Conservation (phyloP, 2,113 vertebrate genomes). For the Urocitellus parryii region DNA sequence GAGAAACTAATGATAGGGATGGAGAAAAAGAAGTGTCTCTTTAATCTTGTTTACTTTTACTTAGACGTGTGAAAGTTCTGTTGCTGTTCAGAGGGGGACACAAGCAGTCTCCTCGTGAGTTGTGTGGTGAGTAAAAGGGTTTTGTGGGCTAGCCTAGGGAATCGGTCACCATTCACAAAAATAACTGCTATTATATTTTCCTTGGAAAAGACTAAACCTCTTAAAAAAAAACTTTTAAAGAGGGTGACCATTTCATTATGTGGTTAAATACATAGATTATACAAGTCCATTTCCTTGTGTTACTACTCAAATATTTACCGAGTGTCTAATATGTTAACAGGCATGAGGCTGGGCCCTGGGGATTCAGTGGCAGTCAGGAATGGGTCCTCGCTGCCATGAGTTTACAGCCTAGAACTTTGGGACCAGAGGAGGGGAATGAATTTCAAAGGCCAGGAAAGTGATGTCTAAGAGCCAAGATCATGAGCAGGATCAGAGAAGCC, state of each 20-base stretch:
- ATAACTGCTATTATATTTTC: not conserved
- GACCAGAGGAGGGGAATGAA: not conserved
- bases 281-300: constrained; percentile 24
- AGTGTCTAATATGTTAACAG: not conserved
- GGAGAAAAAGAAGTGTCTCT: not conserved
- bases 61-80: not conserved
- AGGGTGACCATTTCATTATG: constrained; percentile 28
- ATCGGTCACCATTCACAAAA: not conserved
- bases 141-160: not conserved
- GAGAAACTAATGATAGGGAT: not conserved
- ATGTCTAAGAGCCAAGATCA: not conserved
- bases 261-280: constrained; percentile 13
- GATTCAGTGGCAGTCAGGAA: not conserved
- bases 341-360: not conserved
- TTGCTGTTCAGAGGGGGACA: not conserved
- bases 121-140: not conserved
- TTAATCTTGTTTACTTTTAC: not conserved
- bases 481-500: not conserved
- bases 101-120: not conserved
- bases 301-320: constrained; percentile 4
- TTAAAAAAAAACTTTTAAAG: not conserved
- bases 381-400: not conserved
- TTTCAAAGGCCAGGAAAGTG: not conserved
- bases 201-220: not conserved
- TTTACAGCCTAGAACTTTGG: not conserved